phyloP scores from a whole-genome alignment of 2,888 invertebrate genomes.

The Caenorhabditis parvicauda region DNA sequence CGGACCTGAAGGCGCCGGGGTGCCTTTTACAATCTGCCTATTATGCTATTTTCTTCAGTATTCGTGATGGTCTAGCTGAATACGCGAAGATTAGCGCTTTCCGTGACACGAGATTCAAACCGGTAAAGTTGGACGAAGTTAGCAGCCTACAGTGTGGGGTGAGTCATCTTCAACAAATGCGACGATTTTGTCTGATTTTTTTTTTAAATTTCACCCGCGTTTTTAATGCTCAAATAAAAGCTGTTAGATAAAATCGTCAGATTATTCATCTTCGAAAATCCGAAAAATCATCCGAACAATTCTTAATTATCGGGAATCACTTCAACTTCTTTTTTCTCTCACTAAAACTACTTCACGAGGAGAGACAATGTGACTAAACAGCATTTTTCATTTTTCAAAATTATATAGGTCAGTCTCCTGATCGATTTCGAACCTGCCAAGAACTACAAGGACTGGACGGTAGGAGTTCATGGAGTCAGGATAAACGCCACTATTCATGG shows the following conservation, averaged over 20 bases:
- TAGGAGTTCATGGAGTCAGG: slow-evolving; percentile 78
- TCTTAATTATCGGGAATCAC: not conserved
- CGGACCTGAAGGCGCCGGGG: too few species aligned
- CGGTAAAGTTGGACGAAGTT: slow-evolving; percentile 89
- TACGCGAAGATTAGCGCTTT: slow-evolving; percentile 71
- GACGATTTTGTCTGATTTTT: too few species aligned
- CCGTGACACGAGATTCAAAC: slow-evolving; percentile 93
- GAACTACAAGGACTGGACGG: slow-evolving; percentile 92
- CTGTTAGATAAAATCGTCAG: not conserved
- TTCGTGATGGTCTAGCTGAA: slow-evolving; percentile 46
- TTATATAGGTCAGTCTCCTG: slow-evolving; percentile 84
- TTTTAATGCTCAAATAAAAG: too few species aligned
- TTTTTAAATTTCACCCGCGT: too few species aligned
- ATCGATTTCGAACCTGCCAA: slow-evolving; percentile 92
- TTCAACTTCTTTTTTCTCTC: not conserved
- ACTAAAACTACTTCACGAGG: too few species aligned
- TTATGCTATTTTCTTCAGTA: slow-evolving; percentile 18
- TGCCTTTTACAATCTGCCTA: too few species aligned
- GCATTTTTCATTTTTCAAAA: slow-evolving; percentile 67
- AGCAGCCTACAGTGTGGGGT: slow-evolving; percentile 68
- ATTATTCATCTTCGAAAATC: not conserved
- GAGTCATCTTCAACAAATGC: slow-evolving; percentile 6
- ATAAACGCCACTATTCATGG: slow-evolving; percentile 91
- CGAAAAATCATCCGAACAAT: not conserved
- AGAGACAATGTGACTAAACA: not conserved